Base-by-base conservation (phyloP, 2,113 vertebrate genomes). In the Toxotes chatareus region DNA sequence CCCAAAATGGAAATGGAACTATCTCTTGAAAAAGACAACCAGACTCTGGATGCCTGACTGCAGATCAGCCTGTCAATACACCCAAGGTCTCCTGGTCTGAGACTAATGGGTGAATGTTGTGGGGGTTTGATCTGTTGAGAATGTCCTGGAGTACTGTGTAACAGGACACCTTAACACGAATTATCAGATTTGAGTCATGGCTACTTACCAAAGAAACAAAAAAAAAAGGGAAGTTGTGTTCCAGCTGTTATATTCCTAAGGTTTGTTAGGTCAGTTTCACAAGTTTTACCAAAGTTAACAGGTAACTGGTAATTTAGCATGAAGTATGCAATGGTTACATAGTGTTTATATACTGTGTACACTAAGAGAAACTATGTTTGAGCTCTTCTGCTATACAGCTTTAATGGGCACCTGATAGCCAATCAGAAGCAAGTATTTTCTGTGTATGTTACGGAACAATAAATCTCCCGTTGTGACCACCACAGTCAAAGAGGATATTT, bases 341-440 rank as follows among this genome's bases (percentile, higher is more conserved):
- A 19, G 5, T 49, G 46, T 46, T 46, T 23, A 21, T n/a, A 23
- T 23, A n/a, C 9, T 55, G 51, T 55, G 51, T 55, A 10, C 21
- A 23, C 51, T 3, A 23, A 55, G 12, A 46, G 14, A 46, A 74
- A 53, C 60, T 42, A 46, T 59, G 56, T 53, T 53, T 62, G 27
- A 55, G 55, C 12, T 60, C 13, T 32, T 42, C 46, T 53, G 59
- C 60, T 31, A 44, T 36, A 17, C 19, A 61, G 27, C 55, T 72
- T 71, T 60, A 71, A 85, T 38, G 14, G 71, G 57, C 32, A 38
- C 51, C 49, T 64, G 7, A 16, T 32, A 46, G 6, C 44, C 11
- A 46, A 16, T 46, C 44, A 46, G 44, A 46, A 46, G 14, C 12
- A 46, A 4, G 44, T 46, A 46, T 46, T 46, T 46, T 46, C 44